phyloP scores from a whole-genome alignment of 2,113 vertebrate species.

The Felis chaus region DNA sequence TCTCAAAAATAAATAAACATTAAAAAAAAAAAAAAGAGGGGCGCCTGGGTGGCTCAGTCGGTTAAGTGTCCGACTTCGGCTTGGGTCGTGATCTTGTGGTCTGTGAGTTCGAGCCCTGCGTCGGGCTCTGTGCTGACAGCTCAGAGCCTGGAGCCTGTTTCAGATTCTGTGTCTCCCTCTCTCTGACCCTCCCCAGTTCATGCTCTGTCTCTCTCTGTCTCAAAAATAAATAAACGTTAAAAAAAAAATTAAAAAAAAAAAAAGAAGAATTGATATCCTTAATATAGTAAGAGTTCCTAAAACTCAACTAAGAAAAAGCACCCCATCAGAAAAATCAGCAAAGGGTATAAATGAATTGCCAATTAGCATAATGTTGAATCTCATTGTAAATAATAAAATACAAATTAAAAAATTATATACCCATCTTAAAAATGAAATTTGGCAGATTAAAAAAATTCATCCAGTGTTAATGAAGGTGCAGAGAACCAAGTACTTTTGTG shows the following conservation, averaged over 20 bases:
- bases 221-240: too few relatives aligned
- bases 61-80: too few relatives aligned
- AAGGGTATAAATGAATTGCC: neutral
- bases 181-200: too few relatives aligned
- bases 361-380: neutral
- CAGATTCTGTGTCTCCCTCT: too few relatives aligned
- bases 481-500: neutral
- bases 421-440: neutral
- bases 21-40: neutral
- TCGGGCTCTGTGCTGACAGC: too few relatives aligned
- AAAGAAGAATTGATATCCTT: neutral
- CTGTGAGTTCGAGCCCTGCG: accelerated
- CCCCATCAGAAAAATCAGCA: neutral
- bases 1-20: too few relatives aligned
- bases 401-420: neutral
- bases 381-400: neutral
- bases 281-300: neutral
- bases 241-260: too few relatives aligned
- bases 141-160: too few relatives aligned
- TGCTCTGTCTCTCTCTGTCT: too few relatives aligned
- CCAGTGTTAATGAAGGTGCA: neutral
- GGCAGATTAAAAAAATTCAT: neutral
- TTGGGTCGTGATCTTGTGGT: too few relatives aligned
- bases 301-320: neutral
- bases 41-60: too few relatives aligned